These are phyloP conservation scores for Cephalotes varians DNA, from an alignment of 2,888 invertebrate species.

Conservation along the genomic window DNA sequence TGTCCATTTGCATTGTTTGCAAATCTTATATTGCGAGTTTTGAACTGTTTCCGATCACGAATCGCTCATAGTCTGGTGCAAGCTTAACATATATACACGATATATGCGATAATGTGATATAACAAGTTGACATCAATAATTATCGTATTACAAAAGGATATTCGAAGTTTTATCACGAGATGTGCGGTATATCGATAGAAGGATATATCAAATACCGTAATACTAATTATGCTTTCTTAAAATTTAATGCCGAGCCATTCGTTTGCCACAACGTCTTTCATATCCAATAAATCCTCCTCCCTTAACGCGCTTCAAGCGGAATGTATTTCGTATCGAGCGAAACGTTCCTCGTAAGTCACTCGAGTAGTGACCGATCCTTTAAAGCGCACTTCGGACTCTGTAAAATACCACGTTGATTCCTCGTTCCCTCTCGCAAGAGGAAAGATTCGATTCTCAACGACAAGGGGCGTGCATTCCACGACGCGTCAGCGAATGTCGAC, in stretches of 20 bases:
- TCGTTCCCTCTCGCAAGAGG: slow-evolving; percentile 26
- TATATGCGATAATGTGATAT: background rate
- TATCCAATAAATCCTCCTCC: slow-evolving; percentile 38
- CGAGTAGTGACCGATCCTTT: slow-evolving; percentile 42
- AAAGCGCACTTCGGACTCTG: slow-evolving; percentile 45
- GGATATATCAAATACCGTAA: slow-evolving; percentile 21
- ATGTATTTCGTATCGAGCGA: slow-evolving; percentile 52
- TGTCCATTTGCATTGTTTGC: too few species aligned
- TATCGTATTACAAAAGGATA: slow-evolving; percentile 6
- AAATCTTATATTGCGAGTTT: too few species aligned
- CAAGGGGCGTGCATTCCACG: slow-evolving; percentile 60
- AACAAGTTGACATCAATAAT: slow-evolving; percentile 17
- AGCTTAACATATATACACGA: too few species aligned
- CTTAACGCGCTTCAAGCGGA: slow-evolving; percentile 45
- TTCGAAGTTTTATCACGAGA: slow-evolving; percentile 16
- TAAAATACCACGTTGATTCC: slow-evolving; percentile 50
- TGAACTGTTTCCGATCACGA: too few species aligned
- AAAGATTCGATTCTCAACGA: slow-evolving; percentile 50
- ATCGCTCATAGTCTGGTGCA: too few species aligned
- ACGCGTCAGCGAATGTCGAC: slow-evolving; percentile 50
- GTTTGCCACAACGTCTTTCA: slow-evolving; percentile 45
- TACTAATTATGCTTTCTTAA: slow-evolving; percentile 48
- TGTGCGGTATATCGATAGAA: slow-evolving; percentile 4
- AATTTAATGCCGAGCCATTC: slow-evolving; percentile 47
- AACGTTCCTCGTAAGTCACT: slow-evolving; percentile 52